These are phyloP conservation scores for Cetoscarus ocellatus DNA, from an alignment of 2,797 vertebrate genomes.

Conservation along the genomic window DNA sequence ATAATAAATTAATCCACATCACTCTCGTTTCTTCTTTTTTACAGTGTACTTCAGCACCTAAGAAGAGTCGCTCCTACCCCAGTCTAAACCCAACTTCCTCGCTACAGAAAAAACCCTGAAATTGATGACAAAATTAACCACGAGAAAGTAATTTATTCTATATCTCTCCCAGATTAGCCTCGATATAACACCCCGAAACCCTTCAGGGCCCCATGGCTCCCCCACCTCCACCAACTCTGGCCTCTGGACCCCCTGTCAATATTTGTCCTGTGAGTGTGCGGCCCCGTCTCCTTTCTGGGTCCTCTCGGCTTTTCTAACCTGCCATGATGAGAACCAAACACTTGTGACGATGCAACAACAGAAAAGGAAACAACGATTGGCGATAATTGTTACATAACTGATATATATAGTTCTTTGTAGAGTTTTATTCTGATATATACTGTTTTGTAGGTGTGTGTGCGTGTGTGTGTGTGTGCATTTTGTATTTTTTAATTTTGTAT, in stretches of 20 bases:
- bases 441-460: conserved; percentile 88
- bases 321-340: conserved; percentile 82
- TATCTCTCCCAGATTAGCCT: conserved; percentile 73
- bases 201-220: conserved; percentile 75
- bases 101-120: conserved; percentile 75
- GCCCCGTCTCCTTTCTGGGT: conserved; percentile 84
- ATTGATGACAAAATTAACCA: conserved; percentile 79
- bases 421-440: conserved; percentile 88
- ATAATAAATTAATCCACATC: background rate
- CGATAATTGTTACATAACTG: conserved; percentile 84
- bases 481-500: conserved; percentile 88
- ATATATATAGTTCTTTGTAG: conserved; percentile 88
- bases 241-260: conserved; percentile 82
- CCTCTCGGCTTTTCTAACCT: conserved; percentile 84
- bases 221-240: conserved; percentile 77
- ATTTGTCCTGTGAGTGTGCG: conserved; percentile 85
- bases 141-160: conserved; percentile 68
- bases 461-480: conserved; percentile 81
- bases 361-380: conserved; percentile 78
- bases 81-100: conserved; percentile 79
- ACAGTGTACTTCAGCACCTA: conserved; percentile 91
- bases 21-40: conserved; percentile 24
- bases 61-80: conserved; percentile 83
- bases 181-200: conserved; percentile 76
- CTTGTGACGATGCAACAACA: conserved; percentile 79